phyloP scores from a whole-genome alignment of 1,140 invertebrate species.

The Drosophila ficusphila region DNA sequence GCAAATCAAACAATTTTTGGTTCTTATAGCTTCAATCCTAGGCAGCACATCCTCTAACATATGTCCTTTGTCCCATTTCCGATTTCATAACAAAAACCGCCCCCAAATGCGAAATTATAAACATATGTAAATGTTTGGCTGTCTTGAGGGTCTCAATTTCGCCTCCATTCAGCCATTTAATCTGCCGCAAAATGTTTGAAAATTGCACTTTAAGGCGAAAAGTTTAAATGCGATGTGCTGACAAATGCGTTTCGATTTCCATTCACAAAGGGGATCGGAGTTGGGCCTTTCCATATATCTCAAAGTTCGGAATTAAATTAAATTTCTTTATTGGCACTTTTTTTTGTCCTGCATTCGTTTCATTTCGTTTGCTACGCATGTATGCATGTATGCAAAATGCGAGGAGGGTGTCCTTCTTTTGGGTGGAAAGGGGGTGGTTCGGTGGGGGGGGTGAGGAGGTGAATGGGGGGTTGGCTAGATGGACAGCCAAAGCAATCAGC shows the following conservation, averaged over 20 bases:
- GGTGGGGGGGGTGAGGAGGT: background rate
- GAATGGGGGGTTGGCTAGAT: constrained; percentile 9
- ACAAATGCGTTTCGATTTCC: constrained; percentile 72
- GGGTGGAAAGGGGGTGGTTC: background rate
- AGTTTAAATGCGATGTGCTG: constrained; percentile 73
- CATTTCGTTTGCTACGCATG: constrained; percentile 53
- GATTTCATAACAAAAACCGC: background rate
- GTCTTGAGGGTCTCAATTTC: background rate
- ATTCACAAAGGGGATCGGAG: background rate
- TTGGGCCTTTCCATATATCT: constrained; percentile 19
- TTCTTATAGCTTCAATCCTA: too few species aligned
- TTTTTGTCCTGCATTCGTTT: constrained; percentile 28
- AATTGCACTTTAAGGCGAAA: constrained; percentile 62
- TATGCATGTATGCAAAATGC: constrained; percentile 59
- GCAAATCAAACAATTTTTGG: too few species aligned
- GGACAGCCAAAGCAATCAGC: constrained; percentile 66
- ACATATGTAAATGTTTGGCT: constrained; percentile 22
- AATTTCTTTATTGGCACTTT: constrained; percentile 76
- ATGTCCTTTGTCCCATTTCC: background rate
- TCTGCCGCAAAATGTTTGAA: constrained; percentile 60
- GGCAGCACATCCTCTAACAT: too few species aligned
- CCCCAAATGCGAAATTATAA: constrained; percentile 17
- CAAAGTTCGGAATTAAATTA: constrained; percentile 75
- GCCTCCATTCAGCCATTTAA: constrained; percentile 41
- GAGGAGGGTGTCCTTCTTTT: constrained; percentile 1